These are phyloP conservation scores for Electrophaes corylata DNA, from an alignment of 2,888 invertebrate genomes.

Conservation along the genomic window DNA sequence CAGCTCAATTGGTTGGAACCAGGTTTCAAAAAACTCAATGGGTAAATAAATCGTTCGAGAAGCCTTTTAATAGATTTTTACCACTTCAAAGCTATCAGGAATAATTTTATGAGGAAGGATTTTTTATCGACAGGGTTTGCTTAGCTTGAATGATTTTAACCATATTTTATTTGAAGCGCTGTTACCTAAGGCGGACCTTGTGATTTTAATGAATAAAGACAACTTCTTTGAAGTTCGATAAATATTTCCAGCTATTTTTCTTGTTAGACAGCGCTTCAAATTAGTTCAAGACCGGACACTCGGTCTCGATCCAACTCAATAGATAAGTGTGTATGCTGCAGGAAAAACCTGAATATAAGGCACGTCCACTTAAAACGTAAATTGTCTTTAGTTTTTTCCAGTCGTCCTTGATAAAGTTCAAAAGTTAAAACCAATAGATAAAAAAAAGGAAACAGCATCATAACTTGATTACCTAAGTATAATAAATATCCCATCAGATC, in stretches of 20 bases:
- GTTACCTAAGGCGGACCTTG: too few species aligned
- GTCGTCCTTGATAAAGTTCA: too few species aligned
- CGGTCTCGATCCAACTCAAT: constrained; percentile 38
- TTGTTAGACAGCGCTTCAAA: constrained; percentile 43
- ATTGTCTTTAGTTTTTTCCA: background rate
- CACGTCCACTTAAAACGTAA: background rate
- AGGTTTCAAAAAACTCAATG: background rate
- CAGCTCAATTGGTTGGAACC: background rate
- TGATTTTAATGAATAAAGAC: too few species aligned
- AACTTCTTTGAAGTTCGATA: background rate
- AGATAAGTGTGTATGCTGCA: constrained; percentile 46
- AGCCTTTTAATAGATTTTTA: background rate
- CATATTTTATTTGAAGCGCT: background rate
- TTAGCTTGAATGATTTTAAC: background rate
- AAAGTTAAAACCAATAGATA: too few species aligned
- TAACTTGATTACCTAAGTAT: too few species aligned
- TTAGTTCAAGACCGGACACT: constrained; percentile 50
- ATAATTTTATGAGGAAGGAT: background rate
- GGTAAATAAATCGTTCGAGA: background rate
- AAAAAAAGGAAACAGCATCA: too few species aligned
- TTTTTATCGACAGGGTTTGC: background rate
- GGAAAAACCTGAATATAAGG: background rate
- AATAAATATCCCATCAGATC: too few species aligned
- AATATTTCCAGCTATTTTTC: constrained; percentile 14
- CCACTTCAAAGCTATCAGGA: background rate